Base-by-base conservation (phyloP, 2,888 invertebrate genomes). In the Ypsolopha sequella region DNA sequence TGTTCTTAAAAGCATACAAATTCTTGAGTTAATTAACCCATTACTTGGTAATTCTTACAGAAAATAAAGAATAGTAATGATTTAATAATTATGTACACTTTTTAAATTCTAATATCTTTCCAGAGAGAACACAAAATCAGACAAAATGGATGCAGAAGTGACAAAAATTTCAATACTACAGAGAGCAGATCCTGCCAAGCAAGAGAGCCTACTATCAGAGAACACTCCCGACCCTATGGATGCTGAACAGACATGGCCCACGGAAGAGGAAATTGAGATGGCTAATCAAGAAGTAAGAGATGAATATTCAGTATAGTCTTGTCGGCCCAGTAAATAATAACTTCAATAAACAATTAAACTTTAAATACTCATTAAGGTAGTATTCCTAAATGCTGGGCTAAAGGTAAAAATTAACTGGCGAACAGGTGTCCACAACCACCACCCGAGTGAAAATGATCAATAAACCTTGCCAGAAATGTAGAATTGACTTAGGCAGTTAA, bases 211-310 rank as follows among this genome's bases (percentile, higher is more conserved):
- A 41, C 89, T 91, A 53, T 88, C 90, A 34, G 97, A 97, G 82
- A 94, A 95, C 76, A 80, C 91, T 51, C 93, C 93, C 0, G 95
- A 98, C 84, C 93, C 93, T 6, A 94, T 98, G 95, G 95, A 96
- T 70, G 96, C 93, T 1, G 98, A 98, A 72, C 98, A 98, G 79
- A 98, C 97, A 0, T 98, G 97, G 96, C 98, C 98, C 0, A 97
- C 97, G 11, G 93, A 93, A 58, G 96, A 97, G 66, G 97, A 98
- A 80, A 89, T 97, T 55, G 89, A 90, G 56, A 89, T 91, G 60
- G 92, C 95, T 10, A 91, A 91, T 65, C 76, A 84, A 53, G 89
- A 89, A 62, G 81, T 80, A 61, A 56, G 10, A 24, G 3, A 43
- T 43, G 13, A 13, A 11, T 11, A 9, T n/a, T n/a, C n/a, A n/a